A percentile compares a stretch with the other conserved stretches of the same genome.
Evolutionary conservation across 1,140 invertebrate genomes (phyloP).

Genomic region (Saccostrea echinata): DNA sequence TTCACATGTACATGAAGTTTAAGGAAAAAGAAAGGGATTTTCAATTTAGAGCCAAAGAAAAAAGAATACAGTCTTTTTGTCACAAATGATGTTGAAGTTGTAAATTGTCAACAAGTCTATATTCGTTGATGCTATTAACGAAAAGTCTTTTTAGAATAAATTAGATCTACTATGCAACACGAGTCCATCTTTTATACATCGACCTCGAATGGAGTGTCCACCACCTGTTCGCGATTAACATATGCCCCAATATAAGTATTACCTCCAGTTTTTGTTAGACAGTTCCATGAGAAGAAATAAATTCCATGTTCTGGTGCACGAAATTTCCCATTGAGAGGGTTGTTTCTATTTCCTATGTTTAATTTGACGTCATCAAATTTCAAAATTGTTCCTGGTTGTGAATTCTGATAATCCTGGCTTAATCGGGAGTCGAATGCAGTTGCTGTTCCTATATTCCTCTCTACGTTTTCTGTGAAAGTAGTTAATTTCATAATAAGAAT

Average conservation of each 20-base stretch:
- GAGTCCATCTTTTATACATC: no score
- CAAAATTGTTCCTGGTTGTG: not conserved
- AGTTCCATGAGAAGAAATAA: not conserved
- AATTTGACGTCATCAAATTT: slow-evolving; percentile 23
- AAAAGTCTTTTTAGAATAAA: no score
- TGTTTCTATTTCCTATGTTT: not conserved
- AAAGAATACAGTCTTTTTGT: no score
- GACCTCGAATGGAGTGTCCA: no score
- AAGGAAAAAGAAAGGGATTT: no score
- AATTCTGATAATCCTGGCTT: not conserved
- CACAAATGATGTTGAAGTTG: no score
- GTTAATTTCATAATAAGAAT: no score
- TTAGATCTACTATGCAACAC: no score
- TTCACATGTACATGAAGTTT: no score
- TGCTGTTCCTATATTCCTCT: not conserved
- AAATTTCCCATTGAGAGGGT: not conserved
- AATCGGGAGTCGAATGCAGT: not conserved
- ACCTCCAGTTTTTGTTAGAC: not conserved
- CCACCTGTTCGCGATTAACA: not conserved
- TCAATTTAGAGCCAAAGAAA: no score
- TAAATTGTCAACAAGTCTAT: no score
- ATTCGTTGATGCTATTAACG: no score
- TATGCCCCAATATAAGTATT: not conserved
- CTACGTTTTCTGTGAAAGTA: not conserved
- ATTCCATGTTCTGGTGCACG: not conserved